Percentiles rank a stretch among this genome's conserved stretches.
Conservation (phyloP, 1,140 invertebrate species). For the Atopsyche davidsoni region DNA sequence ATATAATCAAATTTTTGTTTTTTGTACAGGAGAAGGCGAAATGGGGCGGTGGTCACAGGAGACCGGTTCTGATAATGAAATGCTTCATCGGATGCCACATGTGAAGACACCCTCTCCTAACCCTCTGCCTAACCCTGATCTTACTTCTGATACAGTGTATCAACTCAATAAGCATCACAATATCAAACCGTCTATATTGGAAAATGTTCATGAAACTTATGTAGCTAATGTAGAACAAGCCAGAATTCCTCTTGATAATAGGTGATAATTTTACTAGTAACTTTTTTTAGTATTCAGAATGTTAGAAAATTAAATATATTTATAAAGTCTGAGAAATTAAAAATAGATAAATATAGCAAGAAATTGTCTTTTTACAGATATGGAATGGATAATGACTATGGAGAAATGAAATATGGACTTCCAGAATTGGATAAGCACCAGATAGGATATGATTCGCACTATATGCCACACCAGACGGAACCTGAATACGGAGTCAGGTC, state of each 20-base stretch:
- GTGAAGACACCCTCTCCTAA: constrained; percentile 64
- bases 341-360: background rate
- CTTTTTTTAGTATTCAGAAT: too few species aligned
- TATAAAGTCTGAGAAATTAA: too few species aligned
- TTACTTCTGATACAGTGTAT: constrained; percentile 56
- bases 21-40: constrained; percentile 44
- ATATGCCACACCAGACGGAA: constrained; percentile 42
- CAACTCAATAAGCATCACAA: constrained; percentile 46
- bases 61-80: constrained; percentile 68
- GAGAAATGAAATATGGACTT: constrained; percentile 41
- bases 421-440: constrained; percentile 40
- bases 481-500: constrained; percentile 37
- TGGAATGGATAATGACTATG: constrained; percentile 42
- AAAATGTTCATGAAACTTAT: constrained; percentile 50
- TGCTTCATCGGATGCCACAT: constrained; percentile 43
- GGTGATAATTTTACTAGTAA: too few species aligned
- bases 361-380: constrained; percentile 35
- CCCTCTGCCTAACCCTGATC: constrained; percentile 66
- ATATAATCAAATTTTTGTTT: constrained; percentile 11
- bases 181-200: constrained; percentile 52
- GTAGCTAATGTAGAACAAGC: constrained; percentile 44
- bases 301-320: too few species aligned
- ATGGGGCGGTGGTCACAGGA: constrained; percentile 71
- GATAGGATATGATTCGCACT: constrained; percentile 44
- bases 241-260: constrained; percentile 45